Evolutionary conservation across 2,888 invertebrate species (phyloP), one percentile per base, ranked within the genome.

Genomic region (Augiades crinisus): DNA sequence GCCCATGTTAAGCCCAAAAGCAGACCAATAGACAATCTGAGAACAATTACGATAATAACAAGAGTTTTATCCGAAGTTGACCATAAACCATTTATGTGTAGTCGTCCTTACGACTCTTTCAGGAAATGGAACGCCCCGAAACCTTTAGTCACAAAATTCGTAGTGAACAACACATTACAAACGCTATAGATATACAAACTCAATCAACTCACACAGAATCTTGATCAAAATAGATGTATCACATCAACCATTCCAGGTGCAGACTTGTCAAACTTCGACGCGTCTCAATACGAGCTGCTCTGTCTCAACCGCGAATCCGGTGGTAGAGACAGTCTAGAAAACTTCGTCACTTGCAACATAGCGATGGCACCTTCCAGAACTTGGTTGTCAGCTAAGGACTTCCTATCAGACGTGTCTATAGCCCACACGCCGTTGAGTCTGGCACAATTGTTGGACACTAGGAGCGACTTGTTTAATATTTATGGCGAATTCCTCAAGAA

Each of bases 381-480:
- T 2, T 83, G 91, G 74, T 59, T 91, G 2, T 83, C 88, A 0
- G 81, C 84, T 7, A 91, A 90, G 57, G 80, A 84, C 49, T 78
- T 78, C 57, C 76, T 90, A 3, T 81, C 90, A 0, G 84, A 91
- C 31, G 92, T 93, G n/a, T 93, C 94, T 54, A 91, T 94, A 47
- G 91, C 92, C 3, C 91, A 93, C 65, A 92, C 92, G 1, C 84
- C 94, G 10, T 65, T 94, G 30, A 91, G 91, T 36, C 81, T 92
- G 3, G 92, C 92, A 3, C 71, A 90, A 5, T 69, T 92, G 2
- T 90, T 92, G 62, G 84, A 89, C 14, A 74, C 88, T 12, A 87
- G 90, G 56, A 91, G 90, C 0, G 92, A 93, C 59, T 77, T 93
- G 5, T 91, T 94, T 66, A 92, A 92, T 56, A 87, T 94, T 43